Evolutionary conservation across 2,113 vertebrate genomes (phyloP), one percentile per base, ranked within the genome.

Genomic region (Fulica atra): DNA sequence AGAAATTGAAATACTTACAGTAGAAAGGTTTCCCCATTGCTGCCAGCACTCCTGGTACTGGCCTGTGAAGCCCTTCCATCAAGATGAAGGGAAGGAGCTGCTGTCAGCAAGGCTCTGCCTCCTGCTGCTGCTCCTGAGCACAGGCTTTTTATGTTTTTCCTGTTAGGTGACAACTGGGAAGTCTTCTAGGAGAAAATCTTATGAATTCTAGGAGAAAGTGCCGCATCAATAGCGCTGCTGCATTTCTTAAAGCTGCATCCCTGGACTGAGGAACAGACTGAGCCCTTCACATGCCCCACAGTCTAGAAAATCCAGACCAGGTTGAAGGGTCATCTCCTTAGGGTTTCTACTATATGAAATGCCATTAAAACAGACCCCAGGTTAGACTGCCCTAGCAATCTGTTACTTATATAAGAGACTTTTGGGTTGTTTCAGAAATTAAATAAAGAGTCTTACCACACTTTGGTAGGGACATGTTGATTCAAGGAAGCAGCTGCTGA

Each of bases 401-500:
- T 12, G 29, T 71, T 74, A 50, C 33, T 86, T 40, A 11, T 71
- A 40, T 92, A 71, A 70, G 72, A 86, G 17, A 42, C 6, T 91
- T 88, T 33, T 50, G 16, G 10, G 16, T 93, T 93, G 14, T 70
- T 91, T 56, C 33, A 65, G 57, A 91, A 93, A 84, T 74, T 19
- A 83, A 63, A 33, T 68, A 13, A 78, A 86, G 36, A 68, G 2
- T 6, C 65, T 25, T 57, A 50, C 54, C 2, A 1, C 59, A 57
- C 66, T 94, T 95, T 81, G 44, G 63, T 83, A 73, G 76, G 46
- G 44, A 86, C 40, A 29, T 60, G 50, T 53, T 86, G 85, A 92
- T 89, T 93, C 76, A 77, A 92, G 88, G 76, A 95, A 95, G 46
- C 90, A 77, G 81, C 86, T 88, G 82, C 68, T 86, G 92, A 88